Evolutionary conservation across 2,888 invertebrate species (phyloP), one percentile per base, ranked within the genome.

Genomic region (Chironomus riparius): DNA sequence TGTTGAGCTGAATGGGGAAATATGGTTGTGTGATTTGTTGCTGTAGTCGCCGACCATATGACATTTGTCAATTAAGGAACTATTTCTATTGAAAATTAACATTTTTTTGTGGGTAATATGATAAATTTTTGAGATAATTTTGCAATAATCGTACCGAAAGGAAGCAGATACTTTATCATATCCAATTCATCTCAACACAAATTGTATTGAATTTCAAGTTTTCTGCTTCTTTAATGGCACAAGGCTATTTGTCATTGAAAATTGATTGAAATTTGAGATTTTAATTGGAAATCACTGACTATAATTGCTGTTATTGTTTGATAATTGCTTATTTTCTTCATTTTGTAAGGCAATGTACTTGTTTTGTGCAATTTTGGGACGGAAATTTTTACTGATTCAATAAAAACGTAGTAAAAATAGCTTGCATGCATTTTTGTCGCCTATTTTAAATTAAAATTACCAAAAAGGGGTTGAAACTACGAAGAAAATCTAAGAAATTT

Each of bases 31-130:
- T 56, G 56, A 15, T 28, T 38, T 56, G 56, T 18, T 15, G 56
- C n/a, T 56, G 56, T 56, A 56, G 56, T 56, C 65, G 13, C 10
- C 65, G 21, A 70, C 15, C 70, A 70, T 70, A 70, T 70, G 70
- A 48, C 70, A 70, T 47, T 47, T 70, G 70, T 70, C 70, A 70
- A n/a, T 21, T 65, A 15, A 62, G 28, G 28, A 21, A 12, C 21
- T 72, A 15, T 15, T 15, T 72, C 18, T 70, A 1, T 28, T 24
- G 24, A 48, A 24, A 13, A 70, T 13, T n/a, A 70, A 24, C 56
- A 7, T 50, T 22, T 38, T 38, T 38, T 38, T 38, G 38, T 38
- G 38, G 38, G 38, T 38, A 38, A 38, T 38, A 10, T 38, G 38
- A 38, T 38, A 38, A 38, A 38, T 38, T 38, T 38, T 38, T 38